Evolutionary conservation across 2,797 vertebrate genomes (phyloP).

Genomic region (Smutsia temminckii): DNA sequence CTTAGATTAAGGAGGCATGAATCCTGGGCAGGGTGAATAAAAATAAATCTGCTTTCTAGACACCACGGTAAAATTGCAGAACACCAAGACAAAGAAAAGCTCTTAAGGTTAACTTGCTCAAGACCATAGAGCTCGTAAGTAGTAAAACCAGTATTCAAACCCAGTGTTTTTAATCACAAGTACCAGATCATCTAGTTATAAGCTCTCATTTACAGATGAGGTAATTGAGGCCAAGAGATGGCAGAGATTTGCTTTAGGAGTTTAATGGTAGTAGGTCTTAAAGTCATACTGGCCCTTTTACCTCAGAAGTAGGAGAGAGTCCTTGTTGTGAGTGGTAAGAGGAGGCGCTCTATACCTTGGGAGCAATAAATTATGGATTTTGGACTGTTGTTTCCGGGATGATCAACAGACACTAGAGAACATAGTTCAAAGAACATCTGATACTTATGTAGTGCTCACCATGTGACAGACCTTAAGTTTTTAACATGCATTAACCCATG

Average conservation of each 20-base stretch:
- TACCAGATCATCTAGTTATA: not conserved
- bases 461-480: constrained; percentile 3
- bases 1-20: not conserved
- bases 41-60: constrained; percentile 37
- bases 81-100: not conserved
- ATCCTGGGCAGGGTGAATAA: constrained; percentile 13
- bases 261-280: constrained; percentile 12
- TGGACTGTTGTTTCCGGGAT: not conserved
- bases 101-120: constrained; percentile 5
- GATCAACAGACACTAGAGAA: not conserved
- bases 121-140: not conserved
- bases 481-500: not conserved
- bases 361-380: not conserved
- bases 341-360: not conserved
- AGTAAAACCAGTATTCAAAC: constrained; percentile 20
- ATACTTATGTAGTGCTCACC: not conserved
- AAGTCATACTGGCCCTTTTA: not conserved
- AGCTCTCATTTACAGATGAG: not conserved
- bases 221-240: not conserved
- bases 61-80: not conserved
- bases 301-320: not conserved
- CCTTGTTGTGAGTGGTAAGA: not conserved
- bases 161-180: not conserved
- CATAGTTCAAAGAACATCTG: constrained; percentile 5
- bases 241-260: constrained; percentile 9